Percentiles rank a stretch among this genome's conserved stretches.
Evolutionary conservation across 1,140 invertebrate species (phyloP).

Genomic region (Branchinecta lindahli): DNA sequence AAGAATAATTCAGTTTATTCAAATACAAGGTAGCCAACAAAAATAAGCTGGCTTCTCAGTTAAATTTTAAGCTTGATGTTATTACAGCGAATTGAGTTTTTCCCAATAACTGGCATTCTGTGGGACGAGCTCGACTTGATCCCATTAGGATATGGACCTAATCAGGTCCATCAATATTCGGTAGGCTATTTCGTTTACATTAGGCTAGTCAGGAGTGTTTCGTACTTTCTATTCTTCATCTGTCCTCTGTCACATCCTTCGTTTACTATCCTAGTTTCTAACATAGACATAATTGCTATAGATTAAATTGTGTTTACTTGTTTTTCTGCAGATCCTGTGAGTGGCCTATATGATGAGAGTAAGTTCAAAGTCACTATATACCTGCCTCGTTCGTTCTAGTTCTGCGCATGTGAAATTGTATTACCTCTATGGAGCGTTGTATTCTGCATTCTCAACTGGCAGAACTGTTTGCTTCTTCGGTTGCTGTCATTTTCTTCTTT

Average conservation of each 20-base stretch:
- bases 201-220: conserved; percentile 21
- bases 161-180: no score
- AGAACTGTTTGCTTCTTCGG: conserved; percentile 11
- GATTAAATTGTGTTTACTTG: conserved; percentile 11
- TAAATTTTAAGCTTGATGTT: background rate
- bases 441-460: conserved; percentile 10
- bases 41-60: no score
- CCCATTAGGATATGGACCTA: no score
- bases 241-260: conserved; percentile 21
- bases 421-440: background rate
- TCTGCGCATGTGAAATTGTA: conserved; percentile 5
- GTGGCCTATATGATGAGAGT: conserved; percentile 21
- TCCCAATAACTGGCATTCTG: conserved; percentile 6
- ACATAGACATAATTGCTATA: background rate
- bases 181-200: background rate
- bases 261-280: conserved; percentile 12
- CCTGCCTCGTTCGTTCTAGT: background rate
- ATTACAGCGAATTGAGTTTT: conserved; percentile 12
- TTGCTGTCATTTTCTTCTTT: background rate
- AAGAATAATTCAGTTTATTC: no score
- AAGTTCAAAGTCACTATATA: conserved; percentile 15
- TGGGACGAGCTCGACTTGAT: no score
- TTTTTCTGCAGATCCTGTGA: conserved; percentile 20
- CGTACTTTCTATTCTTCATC: conserved; percentile 16
- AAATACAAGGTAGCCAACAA: no score